Base-by-base conservation (phyloP, 2,113 vertebrate species). In the Triplophysa dalaica region DNA sequence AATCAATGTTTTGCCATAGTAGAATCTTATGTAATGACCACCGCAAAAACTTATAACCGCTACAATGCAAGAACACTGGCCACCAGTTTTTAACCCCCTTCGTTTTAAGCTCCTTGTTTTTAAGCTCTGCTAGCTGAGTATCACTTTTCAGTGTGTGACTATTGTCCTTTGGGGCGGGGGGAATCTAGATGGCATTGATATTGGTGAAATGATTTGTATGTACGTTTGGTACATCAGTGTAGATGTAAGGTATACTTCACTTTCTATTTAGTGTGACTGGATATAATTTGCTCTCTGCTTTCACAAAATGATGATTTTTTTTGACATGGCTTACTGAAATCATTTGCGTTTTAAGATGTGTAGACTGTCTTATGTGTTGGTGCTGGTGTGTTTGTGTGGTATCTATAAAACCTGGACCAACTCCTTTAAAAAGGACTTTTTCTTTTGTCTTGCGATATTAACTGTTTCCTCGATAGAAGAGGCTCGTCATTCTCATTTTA, bases 61-160 rank as follows among this genome's bases (percentile, higher is more conserved):
- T 29, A 1, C 24, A 54, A 82, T 79, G 77, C 78, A 82, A 76
- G 81, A 26, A 72, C 79, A 50, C 70, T 66, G 58, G 65, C 73
- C 68, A 22, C 81, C 41, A 45, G 81, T 74, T 76, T 80, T 69
- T 76, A 69, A 63, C 56, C 13, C 29, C 69, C 78, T 1, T 24
- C 1, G 24, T 24, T 24, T 24, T 24, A 24, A 29, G 26, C 26
- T 29, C 26, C 26, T 29, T 29, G 81, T 74, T 76, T 80, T 66
- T 54, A 81, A 86, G 58, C 67, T 61, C 75, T 1, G 66, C 72
- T 83, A 62, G 70, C 50, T 80, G 80, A 70, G 61, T 80, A 80
- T 65, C 17, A 75, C 77, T 67, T 79, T 79, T 73, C n/a, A 48
- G 14, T 61, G 24, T 86, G 78, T 64, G 66, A 79, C 66, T 83